A percentile compares a stretch with the other conserved stretches of the same genome.
These are phyloP conservation scores for Phortica magna DNA, from an alignment of 2,888 invertebrate genomes.

Conservation along the genomic window DNA sequence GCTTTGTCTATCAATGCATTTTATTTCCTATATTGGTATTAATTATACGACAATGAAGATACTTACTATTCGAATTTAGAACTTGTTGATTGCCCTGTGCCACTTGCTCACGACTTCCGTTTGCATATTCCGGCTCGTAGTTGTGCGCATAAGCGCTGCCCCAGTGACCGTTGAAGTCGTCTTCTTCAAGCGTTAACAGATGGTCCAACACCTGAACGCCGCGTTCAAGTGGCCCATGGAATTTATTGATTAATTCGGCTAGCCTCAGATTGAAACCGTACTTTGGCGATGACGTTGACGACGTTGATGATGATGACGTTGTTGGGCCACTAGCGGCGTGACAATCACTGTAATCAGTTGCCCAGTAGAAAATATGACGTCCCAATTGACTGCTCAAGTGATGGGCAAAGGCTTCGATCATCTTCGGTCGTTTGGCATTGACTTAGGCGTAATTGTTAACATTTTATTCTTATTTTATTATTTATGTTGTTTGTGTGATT, in stretches of 20 bases:
- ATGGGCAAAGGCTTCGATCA: constrained; percentile 78
- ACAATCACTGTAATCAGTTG: constrained; percentile 61
- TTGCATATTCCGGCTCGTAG: constrained; percentile 70
- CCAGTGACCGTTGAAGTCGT: constrained; percentile 76
- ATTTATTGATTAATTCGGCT: constrained; percentile 79
- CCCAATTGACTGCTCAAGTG: constrained; percentile 79
- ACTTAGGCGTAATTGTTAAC: constrained; percentile 41
- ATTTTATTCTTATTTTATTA: background rate
- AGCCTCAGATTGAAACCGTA: constrained; percentile 80
- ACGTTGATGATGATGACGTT: constrained; percentile 63
- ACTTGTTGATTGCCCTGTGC: constrained; percentile 65
- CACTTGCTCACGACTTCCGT: constrained; percentile 61
- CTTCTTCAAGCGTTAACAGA: constrained; percentile 81
- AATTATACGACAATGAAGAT: background rate
- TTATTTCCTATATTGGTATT: constrained; percentile 38
- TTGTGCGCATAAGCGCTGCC: constrained; percentile 75
- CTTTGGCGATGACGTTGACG: constrained; percentile 41
- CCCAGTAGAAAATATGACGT: constrained; percentile 82
- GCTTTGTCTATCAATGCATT: constrained; percentile 31
- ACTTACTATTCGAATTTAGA: constrained; percentile 38
- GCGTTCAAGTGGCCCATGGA: constrained; percentile 78
- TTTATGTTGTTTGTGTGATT: background rate
- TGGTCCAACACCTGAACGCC: constrained; percentile 83
- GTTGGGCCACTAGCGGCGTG: constrained; percentile 43
- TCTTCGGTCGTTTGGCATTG: constrained; percentile 64